A percentile compares a stretch with the other conserved stretches of the same genome.
Evolutionary conservation across 2,888 invertebrate genomes (phyloP).

Genomic region (Portevinia maculata): DNA sequence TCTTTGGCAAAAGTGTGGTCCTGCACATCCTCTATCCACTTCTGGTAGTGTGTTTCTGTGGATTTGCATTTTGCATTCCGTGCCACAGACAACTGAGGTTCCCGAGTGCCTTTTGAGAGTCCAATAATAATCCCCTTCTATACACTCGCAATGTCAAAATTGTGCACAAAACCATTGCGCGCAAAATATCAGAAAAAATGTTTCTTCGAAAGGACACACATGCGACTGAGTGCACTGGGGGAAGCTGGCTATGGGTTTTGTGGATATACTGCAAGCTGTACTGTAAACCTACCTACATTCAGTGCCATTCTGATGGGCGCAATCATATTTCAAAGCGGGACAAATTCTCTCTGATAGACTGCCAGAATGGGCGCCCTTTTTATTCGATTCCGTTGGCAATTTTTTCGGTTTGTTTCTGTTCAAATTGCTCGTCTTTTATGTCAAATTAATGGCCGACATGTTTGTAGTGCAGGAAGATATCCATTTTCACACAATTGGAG

Average conservation of each 20-base stretch:
- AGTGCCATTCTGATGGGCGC: conserved; percentile 20
- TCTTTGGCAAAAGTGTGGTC: conserved; percentile 68
- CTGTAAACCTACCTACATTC: neutral
- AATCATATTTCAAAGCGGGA: conserved; percentile 64
- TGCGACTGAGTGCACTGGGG: conserved; percentile 36
- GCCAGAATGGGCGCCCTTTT: conserved; percentile 38
- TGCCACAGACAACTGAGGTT: conserved; percentile 8
- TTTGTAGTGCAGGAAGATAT: conserved; percentile 74
- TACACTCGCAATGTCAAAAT: conserved; percentile 35
- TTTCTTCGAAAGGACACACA: conserved; percentile 34
- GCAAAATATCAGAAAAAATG: conserved; percentile 32
- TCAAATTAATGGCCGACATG: conserved; percentile 80
- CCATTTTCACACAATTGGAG: conserved; percentile 77
- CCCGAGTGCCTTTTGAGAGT: conserved; percentile 13
- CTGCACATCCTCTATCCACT: neutral
- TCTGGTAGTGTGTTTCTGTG: neutral
- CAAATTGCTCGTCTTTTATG: conserved; percentile 78
- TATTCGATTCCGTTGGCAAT: conserved; percentile 37
- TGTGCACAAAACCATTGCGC: neutral
- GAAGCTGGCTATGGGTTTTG: too few relatives aligned
- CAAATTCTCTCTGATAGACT: conserved; percentile 58
- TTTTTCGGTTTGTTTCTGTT: conserved; percentile 75
- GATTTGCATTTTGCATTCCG: conserved; percentile 3
- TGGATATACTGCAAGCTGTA: neutral
- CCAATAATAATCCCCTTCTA: conserved; percentile 13